These are phyloP conservation scores for Strigops habroptila DNA, from an alignment of 2,113 vertebrate species.

Conservation along the genomic window DNA sequence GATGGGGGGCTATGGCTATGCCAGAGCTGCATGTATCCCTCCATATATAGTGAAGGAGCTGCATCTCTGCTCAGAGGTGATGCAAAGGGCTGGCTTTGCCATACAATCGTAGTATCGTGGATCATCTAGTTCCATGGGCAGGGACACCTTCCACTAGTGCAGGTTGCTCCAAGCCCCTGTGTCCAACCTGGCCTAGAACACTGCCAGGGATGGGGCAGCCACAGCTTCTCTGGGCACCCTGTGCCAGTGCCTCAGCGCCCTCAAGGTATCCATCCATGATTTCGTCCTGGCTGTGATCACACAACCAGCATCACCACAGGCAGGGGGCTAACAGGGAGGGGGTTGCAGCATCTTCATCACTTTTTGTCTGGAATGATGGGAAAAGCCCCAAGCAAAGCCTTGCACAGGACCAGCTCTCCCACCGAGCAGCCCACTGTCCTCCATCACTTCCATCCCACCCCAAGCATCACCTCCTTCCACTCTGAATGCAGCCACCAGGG, in stretches of 20 bases:
- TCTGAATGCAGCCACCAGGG: conserved; percentile 12
- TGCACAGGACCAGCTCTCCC: not conserved
- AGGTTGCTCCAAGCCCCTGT: not conserved
- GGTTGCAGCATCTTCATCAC: not conserved
- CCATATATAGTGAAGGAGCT: rapidly evolving
- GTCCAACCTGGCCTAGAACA: not conserved
- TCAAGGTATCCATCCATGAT: not conserved
- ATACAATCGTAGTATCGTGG: not conserved
- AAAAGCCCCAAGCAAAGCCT: too few relatives aligned
- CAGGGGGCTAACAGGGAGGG: not conserved
- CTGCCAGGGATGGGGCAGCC: not conserved
- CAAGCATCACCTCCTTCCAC: rapidly evolving
- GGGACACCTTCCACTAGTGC: too few relatives aligned
- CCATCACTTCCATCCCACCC: not conserved
- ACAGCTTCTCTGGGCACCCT: not conserved
- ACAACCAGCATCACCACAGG: not conserved
- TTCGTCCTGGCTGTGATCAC: rapidly evolving
- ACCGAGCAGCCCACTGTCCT: not conserved
- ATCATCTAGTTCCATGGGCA: not conserved
- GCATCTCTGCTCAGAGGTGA: not conserved
- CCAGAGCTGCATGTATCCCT: not conserved
- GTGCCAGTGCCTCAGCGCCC: not conserved
- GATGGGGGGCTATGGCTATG: rapidly evolving
- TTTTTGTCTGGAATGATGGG: not conserved
- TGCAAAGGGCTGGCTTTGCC: not conserved